These are phyloP conservation scores for Netelia virgata DNA, from an alignment of 2,888 invertebrate genomes.

Conservation along the genomic window DNA sequence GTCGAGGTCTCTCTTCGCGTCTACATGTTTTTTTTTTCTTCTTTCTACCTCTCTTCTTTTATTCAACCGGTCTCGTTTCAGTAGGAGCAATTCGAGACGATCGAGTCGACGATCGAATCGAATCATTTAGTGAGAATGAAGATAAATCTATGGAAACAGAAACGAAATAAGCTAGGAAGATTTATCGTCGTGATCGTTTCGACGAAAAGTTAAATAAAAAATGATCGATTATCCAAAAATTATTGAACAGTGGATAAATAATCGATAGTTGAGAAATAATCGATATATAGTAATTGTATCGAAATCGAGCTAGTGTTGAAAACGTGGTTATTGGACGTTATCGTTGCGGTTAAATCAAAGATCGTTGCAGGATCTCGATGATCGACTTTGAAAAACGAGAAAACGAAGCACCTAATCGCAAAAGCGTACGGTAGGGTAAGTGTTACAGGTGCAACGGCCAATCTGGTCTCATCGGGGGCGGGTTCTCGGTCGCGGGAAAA, in stretches of 20 bases:
- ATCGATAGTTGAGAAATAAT: no score
- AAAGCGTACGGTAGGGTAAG: conserved; percentile 63
- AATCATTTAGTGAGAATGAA: neutral
- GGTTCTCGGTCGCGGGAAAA: conserved; percentile 74
- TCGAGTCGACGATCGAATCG: neutral
- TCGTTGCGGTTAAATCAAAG: neutral
- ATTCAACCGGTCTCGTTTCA: conserved; percentile 21
- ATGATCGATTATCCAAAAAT: no score
- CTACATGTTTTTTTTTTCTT: no score
- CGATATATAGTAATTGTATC: no score
- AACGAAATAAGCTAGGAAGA: no score
- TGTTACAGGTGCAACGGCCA: conserved; percentile 74
- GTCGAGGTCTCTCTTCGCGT: conserved; percentile 32
- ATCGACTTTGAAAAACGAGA: neutral
- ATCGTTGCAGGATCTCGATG: neutral
- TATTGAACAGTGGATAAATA: no score
- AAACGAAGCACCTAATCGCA: neutral
- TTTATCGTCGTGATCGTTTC: no score
- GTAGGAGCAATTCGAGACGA: neutral
- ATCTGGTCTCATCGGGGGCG: conserved; percentile 80
- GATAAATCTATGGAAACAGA: neutral
- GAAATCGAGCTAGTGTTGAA: no score
- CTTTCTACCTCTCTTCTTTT: conserved; percentile 32
- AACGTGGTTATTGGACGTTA: neutral
- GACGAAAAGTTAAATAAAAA: no score